Percentiles rank a stretch among this genome's conserved stretches.
Evolutionary conservation across 2,888 invertebrate species (phyloP).

Genomic region (Chaetogeoica ovagalla): DNA sequence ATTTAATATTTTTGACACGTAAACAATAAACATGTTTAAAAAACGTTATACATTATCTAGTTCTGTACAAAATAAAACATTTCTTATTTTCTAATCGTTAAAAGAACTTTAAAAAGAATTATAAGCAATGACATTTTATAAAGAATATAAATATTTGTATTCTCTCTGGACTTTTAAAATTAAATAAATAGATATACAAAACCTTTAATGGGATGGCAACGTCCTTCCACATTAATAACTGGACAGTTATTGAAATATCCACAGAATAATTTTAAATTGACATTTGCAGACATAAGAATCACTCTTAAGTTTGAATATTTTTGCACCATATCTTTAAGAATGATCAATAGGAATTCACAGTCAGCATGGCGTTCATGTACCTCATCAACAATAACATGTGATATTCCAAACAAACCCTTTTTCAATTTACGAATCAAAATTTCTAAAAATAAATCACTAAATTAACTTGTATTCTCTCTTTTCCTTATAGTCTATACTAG

Average conservation of each 20-base stretch:
- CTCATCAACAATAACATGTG: slow-evolving; percentile 40
- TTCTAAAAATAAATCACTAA: slow-evolving; percentile 11
- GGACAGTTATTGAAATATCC: slow-evolving; percentile 40
- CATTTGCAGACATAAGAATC: slow-evolving; percentile 47
- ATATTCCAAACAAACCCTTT: slow-evolving; percentile 24
- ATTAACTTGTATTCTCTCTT: too few relatives aligned
- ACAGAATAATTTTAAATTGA: slow-evolving; percentile 20
- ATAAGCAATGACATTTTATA: too few relatives aligned
- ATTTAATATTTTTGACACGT: too few relatives aligned
- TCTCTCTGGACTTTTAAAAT: background rate
- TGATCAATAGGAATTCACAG: slow-evolving; percentile 28
- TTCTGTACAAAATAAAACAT: too few relatives aligned
- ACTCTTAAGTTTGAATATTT: slow-evolving; percentile 32
- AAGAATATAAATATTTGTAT: too few relatives aligned
- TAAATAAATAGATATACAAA: slow-evolving; percentile 10
- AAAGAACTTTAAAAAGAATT: too few relatives aligned
- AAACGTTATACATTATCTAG: too few relatives aligned
- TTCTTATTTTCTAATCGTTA: too few relatives aligned
- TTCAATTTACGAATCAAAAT: slow-evolving; percentile 26
- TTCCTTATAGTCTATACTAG: too few relatives aligned
- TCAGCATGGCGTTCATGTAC: slow-evolving; percentile 31
- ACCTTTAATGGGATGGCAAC: slow-evolving; percentile 80
- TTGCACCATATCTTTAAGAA: slow-evolving; percentile 22
- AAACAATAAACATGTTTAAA: too few relatives aligned
- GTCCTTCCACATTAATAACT: slow-evolving; percentile 69